Percentiles rank a stretch among this genome's conserved stretches.
phyloP scores from a whole-genome alignment of 1,140 invertebrate species.

The Pseudomyrmex concolor region DNA sequence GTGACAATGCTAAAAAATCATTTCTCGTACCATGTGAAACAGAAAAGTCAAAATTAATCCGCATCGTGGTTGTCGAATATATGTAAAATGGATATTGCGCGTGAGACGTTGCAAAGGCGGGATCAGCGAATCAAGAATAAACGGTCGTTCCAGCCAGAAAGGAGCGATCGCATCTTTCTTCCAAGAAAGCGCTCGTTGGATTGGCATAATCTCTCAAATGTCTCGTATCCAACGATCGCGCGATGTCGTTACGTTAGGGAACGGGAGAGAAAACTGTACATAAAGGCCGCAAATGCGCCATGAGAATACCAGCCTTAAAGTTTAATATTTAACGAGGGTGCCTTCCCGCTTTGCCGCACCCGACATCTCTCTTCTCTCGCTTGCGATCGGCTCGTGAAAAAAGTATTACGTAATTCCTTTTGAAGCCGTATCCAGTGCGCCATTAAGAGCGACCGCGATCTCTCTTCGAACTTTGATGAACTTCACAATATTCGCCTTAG shows the following conservation, averaged over 20 bases:
- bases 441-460: constrained; percentile 77
- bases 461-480: constrained; percentile 78
- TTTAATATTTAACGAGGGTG: constrained; percentile 84
- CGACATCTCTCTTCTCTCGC: constrained; percentile 9
- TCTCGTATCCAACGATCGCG: constrained; percentile 81
- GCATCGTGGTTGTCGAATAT: neutral
- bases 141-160: constrained; percentile 19
- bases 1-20: too few relatives aligned
- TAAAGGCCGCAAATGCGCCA: constrained; percentile 50
- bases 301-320: constrained; percentile 75
- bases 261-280: constrained; percentile 53
- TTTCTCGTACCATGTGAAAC: too few relatives aligned
- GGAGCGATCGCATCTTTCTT: constrained; percentile 21
- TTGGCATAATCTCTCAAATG: constrained; percentile 84
- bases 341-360: constrained; percentile 8
- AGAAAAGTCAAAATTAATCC: too few relatives aligned
- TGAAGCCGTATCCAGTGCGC: constrained; percentile 82
- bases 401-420: constrained; percentile 83
- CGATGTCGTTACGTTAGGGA: constrained; percentile 77
- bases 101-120: constrained; percentile 6
- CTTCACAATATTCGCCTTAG: constrained; percentile 74
- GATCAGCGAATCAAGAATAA: constrained; percentile 56
- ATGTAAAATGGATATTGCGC: neutral
- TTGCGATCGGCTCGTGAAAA: constrained; percentile 68
- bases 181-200: constrained; percentile 62